phyloP scores from a whole-genome alignment of 2,797 vertebrate genomes.

The Chaunax sp. region DNA sequence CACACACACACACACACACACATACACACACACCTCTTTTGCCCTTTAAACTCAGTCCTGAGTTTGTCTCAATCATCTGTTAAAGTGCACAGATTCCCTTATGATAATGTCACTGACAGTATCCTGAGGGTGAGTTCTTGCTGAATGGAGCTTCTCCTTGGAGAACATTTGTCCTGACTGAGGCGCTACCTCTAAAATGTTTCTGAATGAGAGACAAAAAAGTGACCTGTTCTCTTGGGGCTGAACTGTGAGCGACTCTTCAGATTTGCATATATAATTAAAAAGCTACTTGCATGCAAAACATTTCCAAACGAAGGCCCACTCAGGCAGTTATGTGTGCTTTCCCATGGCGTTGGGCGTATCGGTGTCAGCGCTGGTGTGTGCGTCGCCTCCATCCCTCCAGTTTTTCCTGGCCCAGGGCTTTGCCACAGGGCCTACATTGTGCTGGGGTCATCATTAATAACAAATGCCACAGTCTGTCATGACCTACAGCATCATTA shows the following conservation, averaged over 20 bases:
- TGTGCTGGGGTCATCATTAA: slow-evolving; percentile 79
- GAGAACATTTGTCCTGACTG: slow-evolving; percentile 35
- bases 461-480: slow-evolving; percentile 85
- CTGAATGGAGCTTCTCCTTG: slow-evolving; percentile 32
- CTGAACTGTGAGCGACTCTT: slow-evolving; percentile 69
- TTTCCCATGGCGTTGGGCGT: background rate
- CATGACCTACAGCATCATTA: slow-evolving; percentile 70
- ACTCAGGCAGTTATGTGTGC: slow-evolving; percentile 29
- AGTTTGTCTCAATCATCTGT: slow-evolving; percentile 49
- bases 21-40: slow-evolving; percentile 14
- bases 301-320: slow-evolving; percentile 56
- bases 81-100: slow-evolving; percentile 52
- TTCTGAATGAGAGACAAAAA: slow-evolving; percentile 26
- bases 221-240: slow-evolving; percentile 45
- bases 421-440: slow-evolving; percentile 53
- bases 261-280: slow-evolving; percentile 69
- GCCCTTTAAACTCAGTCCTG: slow-evolving; percentile 63
- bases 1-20: slow-evolving; percentile 8
- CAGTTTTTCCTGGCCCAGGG: slow-evolving; percentile 69
- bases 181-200: slow-evolving; percentile 24
- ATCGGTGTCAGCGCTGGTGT: slow-evolving; percentile 41
- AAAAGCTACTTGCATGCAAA: slow-evolving; percentile 44
- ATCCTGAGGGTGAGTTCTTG: slow-evolving; percentile 43
- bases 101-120: slow-evolving; percentile 61
- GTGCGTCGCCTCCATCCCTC: slow-evolving; percentile 25